phyloP scores from a whole-genome alignment of 1,140 invertebrate species.

The Drosophila funebris region DNA sequence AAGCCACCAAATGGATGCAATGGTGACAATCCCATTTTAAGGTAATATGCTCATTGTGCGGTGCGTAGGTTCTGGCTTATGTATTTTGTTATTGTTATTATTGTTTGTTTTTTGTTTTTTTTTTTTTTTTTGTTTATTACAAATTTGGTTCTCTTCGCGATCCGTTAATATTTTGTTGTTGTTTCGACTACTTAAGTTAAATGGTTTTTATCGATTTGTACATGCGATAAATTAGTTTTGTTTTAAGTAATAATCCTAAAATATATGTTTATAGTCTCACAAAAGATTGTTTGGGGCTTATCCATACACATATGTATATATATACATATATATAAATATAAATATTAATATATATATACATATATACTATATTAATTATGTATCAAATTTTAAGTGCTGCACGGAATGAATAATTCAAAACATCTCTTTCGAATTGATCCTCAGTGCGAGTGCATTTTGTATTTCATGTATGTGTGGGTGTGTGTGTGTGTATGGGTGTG shows the following conservation, averaged over 20 bases:
- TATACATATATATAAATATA: conserved; percentile 27
- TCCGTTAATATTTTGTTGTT: conserved; percentile 44
- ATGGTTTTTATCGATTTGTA: conserved; percentile 59
- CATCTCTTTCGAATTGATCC: conserved; percentile 5
- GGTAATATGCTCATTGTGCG: conserved; percentile 60
- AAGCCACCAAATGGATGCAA: neutral
- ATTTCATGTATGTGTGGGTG: neutral
- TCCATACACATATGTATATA: conserved; percentile 19
- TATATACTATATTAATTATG: conserved; percentile 24
- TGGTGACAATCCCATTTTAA: conserved; percentile 25
- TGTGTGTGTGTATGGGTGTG: conserved; percentile 14
- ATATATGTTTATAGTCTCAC: conserved; percentile 70
- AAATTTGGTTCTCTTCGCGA: conserved; percentile 75
- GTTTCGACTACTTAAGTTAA: conserved; percentile 69
- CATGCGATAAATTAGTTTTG: conserved; percentile 64
- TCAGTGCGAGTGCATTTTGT: conserved; percentile 31
- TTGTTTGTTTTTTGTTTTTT: conserved; percentile 11
- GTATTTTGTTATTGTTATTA: neutral
- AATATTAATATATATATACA: conserved; percentile 28
- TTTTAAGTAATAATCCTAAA: conserved; percentile 56
- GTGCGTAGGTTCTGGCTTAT: conserved; percentile 53
- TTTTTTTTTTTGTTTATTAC: too few relatives aligned
- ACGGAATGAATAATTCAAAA: conserved; percentile 34
- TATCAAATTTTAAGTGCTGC: conserved; percentile 51
- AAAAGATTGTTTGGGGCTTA: conserved; percentile 68